These are phyloP conservation scores for Rhizoglyphus robini DNA, from an alignment of 1,140 invertebrate species.

Conservation along the genomic window DNA sequence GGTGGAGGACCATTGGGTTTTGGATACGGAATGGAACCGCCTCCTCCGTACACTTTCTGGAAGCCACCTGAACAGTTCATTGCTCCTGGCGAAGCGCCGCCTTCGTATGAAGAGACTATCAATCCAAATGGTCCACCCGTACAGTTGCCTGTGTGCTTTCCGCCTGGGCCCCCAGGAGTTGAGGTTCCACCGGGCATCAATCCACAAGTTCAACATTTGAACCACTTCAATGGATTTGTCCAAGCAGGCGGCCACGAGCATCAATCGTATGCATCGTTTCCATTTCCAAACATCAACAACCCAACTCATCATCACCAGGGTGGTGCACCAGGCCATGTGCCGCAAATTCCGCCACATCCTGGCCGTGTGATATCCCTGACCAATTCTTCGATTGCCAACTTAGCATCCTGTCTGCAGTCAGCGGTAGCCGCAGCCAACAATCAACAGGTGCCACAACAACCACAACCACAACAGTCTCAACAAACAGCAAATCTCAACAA, in stretches of 20 bases:
- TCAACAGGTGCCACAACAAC: not conserved
- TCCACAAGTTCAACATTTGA: not conserved
- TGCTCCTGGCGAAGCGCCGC: constrained; percentile 29
- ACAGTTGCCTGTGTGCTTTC: not conserved
- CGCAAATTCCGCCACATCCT: not conserved
- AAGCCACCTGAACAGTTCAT: constrained; percentile 29
- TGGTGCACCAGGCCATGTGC: not conserved
- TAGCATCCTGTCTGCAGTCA: too few relatives aligned
- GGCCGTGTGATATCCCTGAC: not conserved
- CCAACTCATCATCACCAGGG: not conserved
- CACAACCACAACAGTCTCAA: not conserved
- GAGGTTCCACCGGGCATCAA: not conserved
- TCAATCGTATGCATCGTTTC: too few relatives aligned
- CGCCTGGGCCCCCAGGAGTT: not conserved
- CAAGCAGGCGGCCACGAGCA: not conserved
- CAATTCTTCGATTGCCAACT: not conserved
- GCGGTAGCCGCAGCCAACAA: not conserved
- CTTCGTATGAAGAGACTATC: constrained; percentile 25
- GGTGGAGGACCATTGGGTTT: not conserved
- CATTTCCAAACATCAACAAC: not conserved
- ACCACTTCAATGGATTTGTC: not conserved
- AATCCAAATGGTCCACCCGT: not conserved
- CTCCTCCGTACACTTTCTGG: constrained; percentile 29
- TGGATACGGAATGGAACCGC: constrained; percentile 23
- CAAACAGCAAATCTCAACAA: not conserved